Evolutionary conservation across 2,797 vertebrate species (phyloP), one percentile per base, ranked within the genome.

Genomic region (Steatocranus sp.): DNA sequence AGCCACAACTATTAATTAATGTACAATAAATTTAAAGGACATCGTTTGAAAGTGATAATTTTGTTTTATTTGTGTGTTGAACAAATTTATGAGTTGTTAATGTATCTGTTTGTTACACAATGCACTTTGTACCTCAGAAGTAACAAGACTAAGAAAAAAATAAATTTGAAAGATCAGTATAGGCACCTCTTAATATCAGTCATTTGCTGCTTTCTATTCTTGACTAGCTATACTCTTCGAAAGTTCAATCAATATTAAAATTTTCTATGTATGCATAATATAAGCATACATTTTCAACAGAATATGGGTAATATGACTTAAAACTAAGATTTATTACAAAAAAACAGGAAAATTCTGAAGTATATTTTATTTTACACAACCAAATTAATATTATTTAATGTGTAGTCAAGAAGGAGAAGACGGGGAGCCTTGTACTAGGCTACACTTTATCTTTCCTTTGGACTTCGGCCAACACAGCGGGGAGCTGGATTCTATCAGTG

Each of bases 91-190:
- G 50, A 53, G 20, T 53, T 53, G 0, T 53, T 53, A 25, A 53
- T 53, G 50, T 25, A 53, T 53, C 50, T 53, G 50, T 51, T 51
- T 51, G 50, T 53, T 53, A 25, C 50, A 53, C 50, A 53, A 53
- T 8, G 20, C 50, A 53, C 50, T 53, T 53, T 53, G 50, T 53
- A 25, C 50, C 11, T 25, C 50, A 53, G 11, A 53, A 53, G 20
- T 53, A 53, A 53, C 11, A 25, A 25, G 0, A 51, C 50, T 51
- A 14, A 51, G 50, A 51, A 51, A 51, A 51, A 23, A 25, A 23
- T 23, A 0, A 0, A 25, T 25, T 25, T 25, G 11, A 51, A 51
- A 51, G 20, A 51, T 51, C 20, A 51, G 20, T 23, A 51, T 23
- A 51, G 50, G 50, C 50, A 23, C 50, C 20, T 51, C 50, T 7